Base-by-base conservation (phyloP, 92 coral and sea anemone genomes). In the Porites evermanni region DNA sequence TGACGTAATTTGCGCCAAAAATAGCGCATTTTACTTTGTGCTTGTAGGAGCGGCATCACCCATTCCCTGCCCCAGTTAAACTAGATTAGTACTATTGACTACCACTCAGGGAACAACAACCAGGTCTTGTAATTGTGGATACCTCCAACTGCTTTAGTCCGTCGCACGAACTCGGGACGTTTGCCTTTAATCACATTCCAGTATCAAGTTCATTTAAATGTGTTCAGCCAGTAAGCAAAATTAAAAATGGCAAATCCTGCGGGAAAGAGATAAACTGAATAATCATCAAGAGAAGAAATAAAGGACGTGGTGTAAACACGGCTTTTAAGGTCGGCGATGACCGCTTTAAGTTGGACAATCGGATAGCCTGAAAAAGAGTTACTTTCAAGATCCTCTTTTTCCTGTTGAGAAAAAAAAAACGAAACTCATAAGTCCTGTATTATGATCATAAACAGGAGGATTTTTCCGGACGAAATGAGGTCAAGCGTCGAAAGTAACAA, bases 241-340 rank as follows among this genome's bases (percentile, higher is more conserved):
- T 95, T 95, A 59, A 95, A 95, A 18, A 91, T 50, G 9, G 86
- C 79, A 84, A 95, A 95, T 21, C 89, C 89, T 16, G 86, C 79
- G 0, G 98, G 96, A 64, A 95, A 95, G 63, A 88, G 75, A 32
- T 91, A 53, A 23, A 94, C 89, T 38, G 98, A 92, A 70, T 95
- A 95, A 44, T 95, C 95, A 75, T 95, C 98, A 73, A 95, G 72
- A 50, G 91, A 81, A 19, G 84, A 61, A 47, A 93, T 79, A 78
- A 95, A 95, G 4, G 80, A 74, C n/a, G 87, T 93, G 38, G 85
- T 89, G 63, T 92, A 92, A 12, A 92, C 54, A 14, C 81, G 38
- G 1, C 81, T 14, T 87, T 73, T 89, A 60, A 87, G 16, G 67
- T 20, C 14, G 20, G 3, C 4, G n/a, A 58, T 13, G 51, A 65